phyloP scores from a whole-genome alignment of 1,140 invertebrate genomes.

The Ganaspis sp. region DNA sequence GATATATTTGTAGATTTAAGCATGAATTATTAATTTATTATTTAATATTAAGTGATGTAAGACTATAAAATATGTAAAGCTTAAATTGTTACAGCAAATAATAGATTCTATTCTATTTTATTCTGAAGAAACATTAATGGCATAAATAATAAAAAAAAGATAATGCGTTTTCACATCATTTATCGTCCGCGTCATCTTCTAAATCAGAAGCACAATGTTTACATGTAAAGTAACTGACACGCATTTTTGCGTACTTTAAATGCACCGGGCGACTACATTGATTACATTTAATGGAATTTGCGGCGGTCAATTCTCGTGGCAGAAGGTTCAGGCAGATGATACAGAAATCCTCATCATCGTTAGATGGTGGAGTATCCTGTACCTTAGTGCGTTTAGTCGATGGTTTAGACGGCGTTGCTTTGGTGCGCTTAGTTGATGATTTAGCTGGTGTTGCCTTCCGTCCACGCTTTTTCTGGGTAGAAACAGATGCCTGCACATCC shows the following conservation, averaged over 20 bases:
- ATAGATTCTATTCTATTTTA: too few species aligned
- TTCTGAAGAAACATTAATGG: too few species aligned
- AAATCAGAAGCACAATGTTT: neutral
- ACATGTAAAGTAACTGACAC: neutral
- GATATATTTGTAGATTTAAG: too few species aligned
- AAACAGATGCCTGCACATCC: too few species aligned
- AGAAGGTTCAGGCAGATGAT: neutral
- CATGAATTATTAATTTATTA: too few species aligned
- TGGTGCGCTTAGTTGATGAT: neutral
- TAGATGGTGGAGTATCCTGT: neutral
- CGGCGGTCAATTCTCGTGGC: neutral
- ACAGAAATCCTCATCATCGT: neutral
- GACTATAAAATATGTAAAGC: too few species aligned
- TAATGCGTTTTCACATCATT: neutral
- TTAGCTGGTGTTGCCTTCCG: neutral
- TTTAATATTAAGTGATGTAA: too few species aligned
- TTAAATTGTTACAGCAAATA: too few species aligned
- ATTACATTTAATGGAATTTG: neutral
- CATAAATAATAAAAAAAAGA: neutral
- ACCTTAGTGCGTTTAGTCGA: neutral
- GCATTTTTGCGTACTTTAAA: neutral
- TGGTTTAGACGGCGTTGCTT: neutral
- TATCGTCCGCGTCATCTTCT: neutral
- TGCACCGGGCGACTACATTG: neutral
- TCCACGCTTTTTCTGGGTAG: neutral